Conservation (phyloP, 2,113 vertebrate genomes). For the Actenoides lindsayi region DNA sequence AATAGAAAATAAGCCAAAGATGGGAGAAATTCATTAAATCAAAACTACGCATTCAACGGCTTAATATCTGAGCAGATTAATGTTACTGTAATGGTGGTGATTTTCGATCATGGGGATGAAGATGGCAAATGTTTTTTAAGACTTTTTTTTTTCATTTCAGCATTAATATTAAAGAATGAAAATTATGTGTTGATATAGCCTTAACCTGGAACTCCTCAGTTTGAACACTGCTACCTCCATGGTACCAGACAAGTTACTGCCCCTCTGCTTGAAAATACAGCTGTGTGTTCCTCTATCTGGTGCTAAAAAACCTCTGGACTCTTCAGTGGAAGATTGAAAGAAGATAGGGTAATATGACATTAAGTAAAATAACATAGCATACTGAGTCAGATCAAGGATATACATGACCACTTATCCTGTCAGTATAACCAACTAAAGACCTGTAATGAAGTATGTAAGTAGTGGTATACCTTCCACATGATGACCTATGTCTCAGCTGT, state of each 20-base stretch:
- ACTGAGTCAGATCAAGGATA: background rate
- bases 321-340: background rate
- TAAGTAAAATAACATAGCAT: background rate
- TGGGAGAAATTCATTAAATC: conserved; percentile 74
- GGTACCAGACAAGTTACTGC: conserved; percentile 8
- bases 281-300: background rate
- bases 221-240: conserved; percentile 9
- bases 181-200: conserved; percentile 26
- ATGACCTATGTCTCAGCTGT: background rate
- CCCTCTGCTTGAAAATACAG: conserved; percentile 20
- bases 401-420: background rate
- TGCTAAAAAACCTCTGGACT: background rate
- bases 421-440: background rate
- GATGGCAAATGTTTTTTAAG: conserved; percentile 39
- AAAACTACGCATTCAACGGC: conserved; percentile 70
- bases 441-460: background rate
- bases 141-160: background rate
- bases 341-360: background rate
- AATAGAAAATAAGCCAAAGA: conserved; percentile 68
- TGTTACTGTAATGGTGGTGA: conserved; percentile 62
- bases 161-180: conserved; percentile 44
- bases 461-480: background rate
- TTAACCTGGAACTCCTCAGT: conserved; percentile 5
- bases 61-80: conserved; percentile 70
- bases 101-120: conserved; percentile 66